phyloP scores from a whole-genome alignment of 1,140 invertebrate genomes.

The Neotoxoptera formosana region DNA sequence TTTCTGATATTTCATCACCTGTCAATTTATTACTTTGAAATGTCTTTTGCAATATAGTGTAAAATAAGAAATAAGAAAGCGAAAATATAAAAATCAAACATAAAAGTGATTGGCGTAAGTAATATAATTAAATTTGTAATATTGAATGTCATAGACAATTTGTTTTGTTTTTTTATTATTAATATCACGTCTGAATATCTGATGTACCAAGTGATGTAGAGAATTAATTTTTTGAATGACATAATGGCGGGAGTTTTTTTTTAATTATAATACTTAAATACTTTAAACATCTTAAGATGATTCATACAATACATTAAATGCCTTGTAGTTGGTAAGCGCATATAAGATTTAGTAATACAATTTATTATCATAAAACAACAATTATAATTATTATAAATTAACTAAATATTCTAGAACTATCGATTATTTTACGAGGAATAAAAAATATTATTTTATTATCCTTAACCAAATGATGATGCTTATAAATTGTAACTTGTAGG shows the following conservation, averaged over 20 bases:
- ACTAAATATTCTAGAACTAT: background rate
- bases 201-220: background rate
- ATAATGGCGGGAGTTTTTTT: background rate
- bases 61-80: background rate
- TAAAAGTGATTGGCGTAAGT: background rate
- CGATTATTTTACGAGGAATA: background rate
- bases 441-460: background rate
- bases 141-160: background rate
- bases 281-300: background rate
- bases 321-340: background rate
- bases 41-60: background rate
- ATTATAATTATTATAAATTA: background rate
- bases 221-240: background rate
- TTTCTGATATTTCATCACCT: background rate
- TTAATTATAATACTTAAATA: background rate
- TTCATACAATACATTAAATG: background rate
- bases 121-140: background rate
- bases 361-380: background rate
- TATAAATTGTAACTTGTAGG: no score
- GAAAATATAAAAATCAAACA: background rate
- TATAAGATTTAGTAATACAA: background rate
- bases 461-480: no score
- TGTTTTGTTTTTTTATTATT: background rate
- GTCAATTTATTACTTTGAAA: constrained; percentile 36
- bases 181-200: background rate